These are phyloP conservation scores for Papilio machaon DNA, from an alignment of 1,140 invertebrate genomes.

Conservation along the genomic window DNA sequence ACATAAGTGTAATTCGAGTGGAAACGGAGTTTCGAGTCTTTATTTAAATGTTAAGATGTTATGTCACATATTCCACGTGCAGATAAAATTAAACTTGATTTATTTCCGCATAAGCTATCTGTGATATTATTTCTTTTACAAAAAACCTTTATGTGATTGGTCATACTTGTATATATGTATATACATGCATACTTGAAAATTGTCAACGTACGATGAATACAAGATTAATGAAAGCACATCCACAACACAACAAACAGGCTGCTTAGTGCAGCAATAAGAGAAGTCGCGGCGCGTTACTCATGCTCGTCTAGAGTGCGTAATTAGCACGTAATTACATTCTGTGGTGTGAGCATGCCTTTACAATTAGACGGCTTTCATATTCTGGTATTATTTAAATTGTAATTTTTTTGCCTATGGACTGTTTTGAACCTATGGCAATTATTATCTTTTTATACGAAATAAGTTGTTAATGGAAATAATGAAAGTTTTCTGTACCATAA, in stretches of 20 bases:
- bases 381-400: not conserved
- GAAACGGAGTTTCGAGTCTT: no score
- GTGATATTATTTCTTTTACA: not conserved
- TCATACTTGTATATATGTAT: no score
- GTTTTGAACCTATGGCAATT: not conserved
- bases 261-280: conserved; percentile 22
- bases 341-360: conserved; percentile 35
- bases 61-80: not conserved
- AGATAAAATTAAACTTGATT: not conserved
- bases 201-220: conserved; percentile 4
- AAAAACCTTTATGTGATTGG: not conserved
- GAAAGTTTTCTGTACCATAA: no score
- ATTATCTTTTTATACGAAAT: no score
- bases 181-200: not conserved
- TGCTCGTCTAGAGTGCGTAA: conserved; percentile 56
- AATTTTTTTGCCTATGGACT: not conserved
- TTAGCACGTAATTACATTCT: conserved; percentile 63
- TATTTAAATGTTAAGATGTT: no score
- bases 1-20: no score
- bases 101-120: not conserved
- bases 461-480: no score
- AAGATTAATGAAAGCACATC: conserved; percentile 31
- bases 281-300: conserved; percentile 45
- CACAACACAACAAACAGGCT: conserved; percentile 5
- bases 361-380: conserved; percentile 31